phyloP scores from a whole-genome alignment of 1,140 invertebrate genomes.

The Drosophila subobscura region DNA sequence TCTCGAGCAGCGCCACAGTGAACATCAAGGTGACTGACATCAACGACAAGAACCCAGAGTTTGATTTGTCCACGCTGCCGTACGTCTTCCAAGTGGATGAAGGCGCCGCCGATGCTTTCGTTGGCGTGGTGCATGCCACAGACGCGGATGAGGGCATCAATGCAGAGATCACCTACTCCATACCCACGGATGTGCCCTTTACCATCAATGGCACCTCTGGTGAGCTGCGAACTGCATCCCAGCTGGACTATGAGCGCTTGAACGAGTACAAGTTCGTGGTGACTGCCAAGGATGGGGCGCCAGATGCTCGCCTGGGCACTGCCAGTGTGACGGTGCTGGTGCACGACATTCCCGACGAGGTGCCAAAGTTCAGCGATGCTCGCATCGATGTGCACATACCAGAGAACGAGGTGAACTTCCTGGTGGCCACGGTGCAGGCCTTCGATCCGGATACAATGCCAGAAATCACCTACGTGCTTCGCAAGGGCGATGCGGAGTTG shows the following conservation, averaged over 20 bases:
- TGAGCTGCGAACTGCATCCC: conserved; percentile 89
- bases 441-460: conserved; percentile 91
- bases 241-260: conserved; percentile 93
- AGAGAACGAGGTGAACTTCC: conserved; percentile 91
- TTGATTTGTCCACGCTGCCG: conserved; percentile 87
- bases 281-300: conserved; percentile 93
- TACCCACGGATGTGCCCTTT: conserved; percentile 91
- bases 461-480: conserved; percentile 93
- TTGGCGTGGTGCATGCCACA: conserved; percentile 92
- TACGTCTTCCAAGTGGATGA: conserved; percentile 93
- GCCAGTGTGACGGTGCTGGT: conserved; percentile 92
- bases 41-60: conserved; percentile 94
- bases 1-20: conserved; percentile 91
- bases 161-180: conserved; percentile 87
- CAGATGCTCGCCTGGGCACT: conserved; percentile 92
- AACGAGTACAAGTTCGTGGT: conserved; percentile 93
- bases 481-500: conserved; percentile 90
- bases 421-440: conserved; percentile 89
- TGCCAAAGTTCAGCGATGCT: conserved; percentile 90
- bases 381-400: conserved; percentile 91
- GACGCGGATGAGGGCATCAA: conserved; percentile 92
- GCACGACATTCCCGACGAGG: conserved; percentile 92
- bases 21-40: conserved; percentile 95
- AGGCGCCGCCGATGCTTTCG: conserved; percentile 87
- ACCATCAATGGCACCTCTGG: conserved; percentile 90